Evolutionary conservation across 2,888 invertebrate species (phyloP), one percentile per base, ranked within the genome.

Genomic region (Sphaerophoria rueppellii): DNA sequence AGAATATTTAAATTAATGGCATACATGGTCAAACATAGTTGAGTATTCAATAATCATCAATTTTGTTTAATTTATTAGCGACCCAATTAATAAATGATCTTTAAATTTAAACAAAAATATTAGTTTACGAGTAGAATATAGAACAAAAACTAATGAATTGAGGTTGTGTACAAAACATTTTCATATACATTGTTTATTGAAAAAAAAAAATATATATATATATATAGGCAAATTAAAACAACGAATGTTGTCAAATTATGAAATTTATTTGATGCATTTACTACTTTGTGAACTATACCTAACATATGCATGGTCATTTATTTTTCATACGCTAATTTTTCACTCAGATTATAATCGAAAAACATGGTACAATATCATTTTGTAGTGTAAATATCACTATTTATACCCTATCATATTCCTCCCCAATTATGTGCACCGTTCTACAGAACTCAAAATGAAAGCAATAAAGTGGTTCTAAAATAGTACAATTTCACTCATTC

Each of bases 51-150:
- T 79, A 67, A 54, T 60, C 12, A 55, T 60, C 60, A 37, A 40
- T 50, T 63, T 57, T 50, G 6, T 9, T 11, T 55, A 34, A 24
- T 67, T 37, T 54, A 34, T 69, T 60, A 55, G 50, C 50, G 50
- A 70, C 57, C 69, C 69, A 70, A 75, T 80, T 75, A 80, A 75
- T 80, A 1, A 24, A 52, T 80, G 75, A 80, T 75, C 80, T 70
- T 75, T 70, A 67, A 37, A 58, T 60, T 65, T 65, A 46, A 73
- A 16, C 34, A 40, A 69, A 67, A 52, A 46, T 52, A 73, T 65
- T 67, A n/a, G 48, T 61, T 24, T 24, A 24, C 24, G 24, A 24
- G 24, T 55, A 40, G 60, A 40, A 60, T 67, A 34, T 4, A 43
- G 24, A 35, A 63, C 14, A 40, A 48, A 75, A 43, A 58, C 16